Conservation (phyloP, 2,797 vertebrate species). For the Eulemur albifrons region DNA sequence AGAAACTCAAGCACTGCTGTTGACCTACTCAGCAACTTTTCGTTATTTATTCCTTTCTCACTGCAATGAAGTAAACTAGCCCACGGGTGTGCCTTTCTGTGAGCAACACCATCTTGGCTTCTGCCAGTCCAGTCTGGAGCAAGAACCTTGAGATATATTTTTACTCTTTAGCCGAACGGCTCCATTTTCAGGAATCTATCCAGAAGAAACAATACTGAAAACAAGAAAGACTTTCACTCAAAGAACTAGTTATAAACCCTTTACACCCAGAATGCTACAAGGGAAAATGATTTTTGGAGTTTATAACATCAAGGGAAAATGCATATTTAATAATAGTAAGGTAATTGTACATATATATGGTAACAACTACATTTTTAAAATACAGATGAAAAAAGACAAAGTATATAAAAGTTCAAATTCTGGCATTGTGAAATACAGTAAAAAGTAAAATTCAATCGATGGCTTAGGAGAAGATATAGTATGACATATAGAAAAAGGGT, state of each 20-base stretch:
- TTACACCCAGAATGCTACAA: not conserved
- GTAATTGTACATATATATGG: not conserved
- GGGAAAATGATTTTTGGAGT: not conserved
- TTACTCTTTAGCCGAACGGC: not conserved
- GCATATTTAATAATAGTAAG: not conserved
- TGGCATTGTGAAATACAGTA: not conserved
- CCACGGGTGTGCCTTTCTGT: not conserved
- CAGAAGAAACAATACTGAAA: not conserved
- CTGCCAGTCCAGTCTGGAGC: not conserved
- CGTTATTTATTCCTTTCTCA: no score
- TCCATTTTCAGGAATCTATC: not conserved
- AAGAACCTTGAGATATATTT: not conserved
- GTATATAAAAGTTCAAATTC: not conserved
- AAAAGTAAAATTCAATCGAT: not conserved
- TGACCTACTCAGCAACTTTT: not conserved
- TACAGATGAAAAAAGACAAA: not conserved
- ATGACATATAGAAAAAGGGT: not conserved
- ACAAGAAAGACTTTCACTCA: not conserved
- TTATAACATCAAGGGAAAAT: not conserved
- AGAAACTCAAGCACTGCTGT: rapidly evolving
- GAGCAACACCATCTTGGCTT: not conserved
- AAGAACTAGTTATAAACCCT: not conserved
- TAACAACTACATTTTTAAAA: not conserved
- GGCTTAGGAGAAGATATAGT: not conserved
- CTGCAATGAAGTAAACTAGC: not conserved